Conservation (phyloP, 2,797 vertebrate genomes). For the Leucoraja ocellata region DNA sequence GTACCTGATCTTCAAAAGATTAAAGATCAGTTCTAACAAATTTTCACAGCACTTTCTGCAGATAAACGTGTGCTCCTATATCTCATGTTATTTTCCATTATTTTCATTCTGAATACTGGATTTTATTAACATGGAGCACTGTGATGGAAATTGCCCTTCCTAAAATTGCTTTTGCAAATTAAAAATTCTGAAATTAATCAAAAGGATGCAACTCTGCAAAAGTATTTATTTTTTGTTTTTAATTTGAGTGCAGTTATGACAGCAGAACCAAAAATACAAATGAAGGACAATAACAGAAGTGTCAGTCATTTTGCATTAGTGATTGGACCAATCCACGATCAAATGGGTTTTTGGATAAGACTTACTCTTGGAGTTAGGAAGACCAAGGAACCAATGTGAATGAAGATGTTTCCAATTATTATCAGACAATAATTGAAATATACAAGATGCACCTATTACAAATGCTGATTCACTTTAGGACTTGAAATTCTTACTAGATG, state of each 20-base stretch:
- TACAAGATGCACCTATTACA: neutral
- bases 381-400: too few species aligned
- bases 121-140: too few species aligned
- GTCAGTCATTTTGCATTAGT: neutral
- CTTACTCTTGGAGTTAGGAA: too few species aligned
- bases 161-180: neutral
- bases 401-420: neutral
- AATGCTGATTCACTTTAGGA: neutral
- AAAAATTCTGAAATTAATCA: neutral
- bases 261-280: neutral
- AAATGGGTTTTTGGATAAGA: too few species aligned
- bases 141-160: too few species aligned
- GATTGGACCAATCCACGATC: neutral
- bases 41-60: too few species aligned
- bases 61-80: too few species aligned
- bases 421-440: neutral
- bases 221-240: neutral
- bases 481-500: neutral
- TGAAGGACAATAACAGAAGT: neutral
- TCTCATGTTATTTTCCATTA: too few species aligned
- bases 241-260: neutral
- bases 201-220: neutral
- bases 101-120: too few species aligned
- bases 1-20: too few species aligned
- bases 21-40: too few species aligned